Conservation (phyloP, 2,797 vertebrate genomes). For the Pitangus sulphuratus region DNA sequence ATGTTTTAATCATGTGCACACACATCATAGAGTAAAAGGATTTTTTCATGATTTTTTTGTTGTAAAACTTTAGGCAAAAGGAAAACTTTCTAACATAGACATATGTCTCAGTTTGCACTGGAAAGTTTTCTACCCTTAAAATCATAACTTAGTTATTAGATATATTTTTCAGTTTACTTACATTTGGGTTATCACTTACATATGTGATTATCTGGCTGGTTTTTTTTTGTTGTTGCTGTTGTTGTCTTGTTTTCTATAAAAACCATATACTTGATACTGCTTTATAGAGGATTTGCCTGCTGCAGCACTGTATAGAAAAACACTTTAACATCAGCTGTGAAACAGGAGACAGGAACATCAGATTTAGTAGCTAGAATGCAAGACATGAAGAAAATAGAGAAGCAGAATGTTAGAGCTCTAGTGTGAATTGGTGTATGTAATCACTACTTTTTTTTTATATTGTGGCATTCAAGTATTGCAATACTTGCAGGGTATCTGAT, state of each 20-base stretch:
- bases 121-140: neutral
- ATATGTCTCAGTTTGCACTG: neutral
- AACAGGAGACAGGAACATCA: neutral
- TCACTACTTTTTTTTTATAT: neutral
- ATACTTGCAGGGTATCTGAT: neutral
- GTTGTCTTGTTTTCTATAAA: neutral
- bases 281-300: neutral
- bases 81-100: neutral
- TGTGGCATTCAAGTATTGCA: neutral
- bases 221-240: neutral
- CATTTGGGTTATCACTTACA: neutral
- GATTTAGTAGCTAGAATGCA: neutral
- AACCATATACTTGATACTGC: neutral
- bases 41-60: neutral
- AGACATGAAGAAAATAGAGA: accelerated
- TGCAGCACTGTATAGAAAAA: neutral
- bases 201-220: neutral
- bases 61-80: neutral
- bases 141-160: neutral
- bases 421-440: neutral
- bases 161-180: neutral
- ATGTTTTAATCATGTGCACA: neutral
- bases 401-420: neutral
- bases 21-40: neutral
- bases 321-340: neutral